Evolutionary conservation across 1,140 invertebrate genomes (phyloP).

Genomic region (Patella vulgata): DNA sequence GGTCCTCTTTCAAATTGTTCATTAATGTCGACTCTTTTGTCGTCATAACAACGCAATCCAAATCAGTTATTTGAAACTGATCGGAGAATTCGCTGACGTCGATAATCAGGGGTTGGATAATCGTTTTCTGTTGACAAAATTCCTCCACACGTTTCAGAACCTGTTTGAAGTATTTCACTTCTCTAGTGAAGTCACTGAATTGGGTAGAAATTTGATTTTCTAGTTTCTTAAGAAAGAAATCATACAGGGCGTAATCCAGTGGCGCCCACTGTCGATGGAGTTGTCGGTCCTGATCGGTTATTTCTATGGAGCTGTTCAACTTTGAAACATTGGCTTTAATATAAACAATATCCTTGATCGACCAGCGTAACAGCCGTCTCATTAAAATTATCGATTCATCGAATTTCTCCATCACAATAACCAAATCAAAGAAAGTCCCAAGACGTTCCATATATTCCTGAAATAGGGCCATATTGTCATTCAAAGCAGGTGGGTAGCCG

Average conservation of each 20-base stretch:
- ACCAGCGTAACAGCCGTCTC: slow-evolving; percentile 67
- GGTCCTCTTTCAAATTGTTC: too few species aligned
- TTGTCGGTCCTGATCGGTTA: background rate
- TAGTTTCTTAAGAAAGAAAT: slow-evolving; percentile 20
- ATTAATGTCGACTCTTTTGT: too few species aligned
- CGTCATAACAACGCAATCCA: too few species aligned
- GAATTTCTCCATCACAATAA: slow-evolving; percentile 69
- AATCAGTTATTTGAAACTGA: too few species aligned
- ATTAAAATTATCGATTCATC: slow-evolving; percentile 69
- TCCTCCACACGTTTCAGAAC: slow-evolving; percentile 1
- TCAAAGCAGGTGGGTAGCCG: slow-evolving; percentile 11
- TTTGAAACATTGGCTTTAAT: slow-evolving; percentile 6
- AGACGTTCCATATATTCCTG: slow-evolving; percentile 28
- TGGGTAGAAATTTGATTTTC: slow-evolving; percentile 11
- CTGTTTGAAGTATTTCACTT: slow-evolving; percentile 14
- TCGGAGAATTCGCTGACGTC: too few species aligned
- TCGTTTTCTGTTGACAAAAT: slow-evolving; percentile 12
- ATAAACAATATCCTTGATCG: slow-evolving; percentile 62
- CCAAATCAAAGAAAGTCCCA: slow-evolving; percentile 65
- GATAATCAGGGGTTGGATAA: too few species aligned
- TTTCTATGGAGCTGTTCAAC: background rate
- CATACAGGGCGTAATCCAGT: slow-evolving; percentile 32
- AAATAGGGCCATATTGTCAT: background rate
- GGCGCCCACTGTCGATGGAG: slow-evolving; percentile 15
- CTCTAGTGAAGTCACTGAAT: slow-evolving; percentile 9